phyloP scores from a whole-genome alignment of 1,140 invertebrate genomes.

The Matsumurasca onukii region DNA sequence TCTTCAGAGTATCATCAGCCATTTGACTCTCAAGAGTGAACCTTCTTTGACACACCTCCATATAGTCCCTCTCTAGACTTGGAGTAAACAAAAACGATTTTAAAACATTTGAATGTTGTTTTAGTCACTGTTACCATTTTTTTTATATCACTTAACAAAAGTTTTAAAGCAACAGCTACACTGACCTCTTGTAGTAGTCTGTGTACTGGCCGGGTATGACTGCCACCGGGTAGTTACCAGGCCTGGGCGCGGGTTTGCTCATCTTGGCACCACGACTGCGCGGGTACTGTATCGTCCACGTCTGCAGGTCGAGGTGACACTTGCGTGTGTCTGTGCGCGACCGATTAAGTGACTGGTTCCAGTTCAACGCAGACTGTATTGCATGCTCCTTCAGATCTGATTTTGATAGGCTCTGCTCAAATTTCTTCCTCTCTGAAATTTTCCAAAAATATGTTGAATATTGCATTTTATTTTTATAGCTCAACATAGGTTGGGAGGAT shows the following conservation, averaged over 20 bases:
- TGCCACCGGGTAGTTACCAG: constrained; percentile 85
- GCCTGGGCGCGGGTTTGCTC: constrained; percentile 52
- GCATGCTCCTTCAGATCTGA: constrained; percentile 82
- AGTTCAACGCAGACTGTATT: constrained; percentile 81
- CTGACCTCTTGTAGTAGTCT: constrained; percentile 79
- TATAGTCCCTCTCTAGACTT: no score
- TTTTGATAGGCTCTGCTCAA: constrained; percentile 41
- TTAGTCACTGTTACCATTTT: no score
- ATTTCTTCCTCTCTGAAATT: constrained; percentile 43
- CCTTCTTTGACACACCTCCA: no score
- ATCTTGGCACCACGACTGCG: constrained; percentile 50
- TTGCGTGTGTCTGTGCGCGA: constrained; percentile 62
- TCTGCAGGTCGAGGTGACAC: constrained; percentile 74
- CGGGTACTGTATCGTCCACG: constrained; percentile 71
- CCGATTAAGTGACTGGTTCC: constrained; percentile 85
- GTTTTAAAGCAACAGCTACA: no score
- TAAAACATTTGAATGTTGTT: no score
- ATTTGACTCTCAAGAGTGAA: no score
- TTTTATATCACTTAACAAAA: no score
- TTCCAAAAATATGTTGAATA: constrained; percentile 18
- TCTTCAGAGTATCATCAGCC: no score
- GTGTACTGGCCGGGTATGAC: constrained; percentile 92
- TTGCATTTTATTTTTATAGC: no score
- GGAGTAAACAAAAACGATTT: no score
- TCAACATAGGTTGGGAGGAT: no score